phyloP scores from a whole-genome alignment of 2,113 vertebrate species.

The Nesoenas mayeri region DNA sequence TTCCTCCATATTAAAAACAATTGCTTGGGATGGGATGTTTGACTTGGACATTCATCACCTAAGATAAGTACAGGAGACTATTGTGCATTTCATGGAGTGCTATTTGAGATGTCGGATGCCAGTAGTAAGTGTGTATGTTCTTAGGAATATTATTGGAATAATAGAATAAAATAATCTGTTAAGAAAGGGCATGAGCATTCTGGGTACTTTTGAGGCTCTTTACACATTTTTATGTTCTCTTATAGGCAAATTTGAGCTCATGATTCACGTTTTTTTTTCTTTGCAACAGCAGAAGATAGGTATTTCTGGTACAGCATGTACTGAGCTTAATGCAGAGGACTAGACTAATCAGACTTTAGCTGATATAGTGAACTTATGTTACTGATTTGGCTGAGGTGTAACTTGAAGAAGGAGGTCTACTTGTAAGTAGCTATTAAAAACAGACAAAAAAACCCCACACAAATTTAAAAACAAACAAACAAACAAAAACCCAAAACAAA shows the following conservation, averaged over 20 bases:
- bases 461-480: too few relatives aligned
- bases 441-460: too few relatives aligned
- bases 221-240: not conserved
- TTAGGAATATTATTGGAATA: not conserved
- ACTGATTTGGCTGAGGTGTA: not conserved
- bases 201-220: not conserved
- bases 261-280: not conserved
- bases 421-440: not conserved
- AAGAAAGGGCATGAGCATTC: not conserved
- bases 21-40: not conserved
- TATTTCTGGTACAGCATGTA: not conserved
- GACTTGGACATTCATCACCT: not conserved
- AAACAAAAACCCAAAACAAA: too few relatives aligned
- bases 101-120: not conserved
- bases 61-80: not conserved
- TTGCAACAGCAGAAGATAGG: not conserved
- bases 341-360: not conserved
- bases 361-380: not conserved
- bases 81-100: not conserved
- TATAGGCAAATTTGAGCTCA: not conserved
- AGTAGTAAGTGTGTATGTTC: not conserved
- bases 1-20: not conserved
- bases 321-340: not conserved
- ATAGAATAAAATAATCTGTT: not conserved
- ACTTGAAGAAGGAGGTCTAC: not conserved